A percentile compares a stretch with the other conserved stretches of the same genome.
Conservation (phyloP, 2,797 vertebrate genomes). For the Morus bassanus region DNA sequence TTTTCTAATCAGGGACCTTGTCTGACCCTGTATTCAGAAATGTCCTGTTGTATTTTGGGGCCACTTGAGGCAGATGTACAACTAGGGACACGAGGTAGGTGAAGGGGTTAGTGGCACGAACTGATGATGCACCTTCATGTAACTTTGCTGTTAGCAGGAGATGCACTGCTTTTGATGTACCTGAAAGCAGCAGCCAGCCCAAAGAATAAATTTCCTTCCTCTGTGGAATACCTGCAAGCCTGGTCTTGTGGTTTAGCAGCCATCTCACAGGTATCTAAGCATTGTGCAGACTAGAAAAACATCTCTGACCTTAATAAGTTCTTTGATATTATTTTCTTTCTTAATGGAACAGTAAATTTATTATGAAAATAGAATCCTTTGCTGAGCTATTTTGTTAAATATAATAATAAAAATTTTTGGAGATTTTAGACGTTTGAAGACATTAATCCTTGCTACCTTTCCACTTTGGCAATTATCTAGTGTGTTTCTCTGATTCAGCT, state of each 20-base stretch:
- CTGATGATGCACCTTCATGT: neutral
- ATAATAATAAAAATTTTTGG: neutral
- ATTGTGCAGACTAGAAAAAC: neutral
- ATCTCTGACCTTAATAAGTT: neutral
- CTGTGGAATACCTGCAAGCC: neutral
- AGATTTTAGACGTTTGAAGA: neutral
- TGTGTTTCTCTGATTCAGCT: neutral
- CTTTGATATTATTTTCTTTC: neutral
- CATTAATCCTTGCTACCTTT: neutral
- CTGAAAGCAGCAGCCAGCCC: neutral
- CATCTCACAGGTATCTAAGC: neutral
- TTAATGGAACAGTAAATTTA: neutral
- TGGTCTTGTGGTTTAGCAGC: neutral
- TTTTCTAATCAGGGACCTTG: neutral
- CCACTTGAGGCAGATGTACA: neutral
- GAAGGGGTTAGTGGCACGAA: neutral
- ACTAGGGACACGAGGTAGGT: fast-evolving
- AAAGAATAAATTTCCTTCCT: neutral
- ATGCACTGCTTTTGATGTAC: fast-evolving
- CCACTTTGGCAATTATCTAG: neutral
- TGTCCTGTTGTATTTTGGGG: neutral
- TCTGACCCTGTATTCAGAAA: neutral
- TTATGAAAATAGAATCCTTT: neutral
- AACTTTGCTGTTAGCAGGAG: neutral
- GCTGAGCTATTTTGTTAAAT: neutral